Percentiles rank a stretch among this genome's conserved stretches.
Evolutionary conservation across 2,888 invertebrate species (phyloP).

Genomic region (Dendrolimus pini): DNA sequence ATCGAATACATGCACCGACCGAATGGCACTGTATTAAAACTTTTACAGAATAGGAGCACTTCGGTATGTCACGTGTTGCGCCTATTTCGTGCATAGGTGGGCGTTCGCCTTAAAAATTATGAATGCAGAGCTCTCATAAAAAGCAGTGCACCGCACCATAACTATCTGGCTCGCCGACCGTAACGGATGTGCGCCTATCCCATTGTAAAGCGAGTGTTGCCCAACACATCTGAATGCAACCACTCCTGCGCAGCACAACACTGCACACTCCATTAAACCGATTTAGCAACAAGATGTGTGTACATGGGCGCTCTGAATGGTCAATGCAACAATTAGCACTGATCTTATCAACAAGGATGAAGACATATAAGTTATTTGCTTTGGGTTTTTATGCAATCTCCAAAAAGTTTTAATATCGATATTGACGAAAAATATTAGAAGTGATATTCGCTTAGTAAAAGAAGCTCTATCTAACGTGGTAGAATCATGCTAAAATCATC

Average conservation of each 20-base stretch:
- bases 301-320: background rate
- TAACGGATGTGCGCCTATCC: slow-evolving; percentile 30
- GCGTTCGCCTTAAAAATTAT: background rate
- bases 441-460: no score
- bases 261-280: slow-evolving; percentile 51
- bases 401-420: no score
- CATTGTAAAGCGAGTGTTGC: slow-evolving; percentile 27
- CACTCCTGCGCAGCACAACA: slow-evolving; percentile 44
- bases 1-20: background rate
- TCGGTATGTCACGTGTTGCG: no score
- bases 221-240: slow-evolving; percentile 40
- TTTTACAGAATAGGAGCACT: no score
- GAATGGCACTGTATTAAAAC: no score
- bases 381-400: no score
- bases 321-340: background rate
- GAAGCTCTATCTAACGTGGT: no score
- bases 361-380: no score
- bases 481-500: no score
- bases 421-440: no score
- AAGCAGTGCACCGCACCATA: slow-evolving; percentile 21
- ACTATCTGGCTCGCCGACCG: slow-evolving; percentile 43
- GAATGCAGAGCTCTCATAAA: background rate
- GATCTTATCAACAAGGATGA: background rate
- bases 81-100: no score
- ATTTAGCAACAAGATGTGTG: slow-evolving; percentile 15